Base-by-base conservation (phyloP, 2,797 vertebrate species). In the Tokudaia tokunoshimensis region DNA sequence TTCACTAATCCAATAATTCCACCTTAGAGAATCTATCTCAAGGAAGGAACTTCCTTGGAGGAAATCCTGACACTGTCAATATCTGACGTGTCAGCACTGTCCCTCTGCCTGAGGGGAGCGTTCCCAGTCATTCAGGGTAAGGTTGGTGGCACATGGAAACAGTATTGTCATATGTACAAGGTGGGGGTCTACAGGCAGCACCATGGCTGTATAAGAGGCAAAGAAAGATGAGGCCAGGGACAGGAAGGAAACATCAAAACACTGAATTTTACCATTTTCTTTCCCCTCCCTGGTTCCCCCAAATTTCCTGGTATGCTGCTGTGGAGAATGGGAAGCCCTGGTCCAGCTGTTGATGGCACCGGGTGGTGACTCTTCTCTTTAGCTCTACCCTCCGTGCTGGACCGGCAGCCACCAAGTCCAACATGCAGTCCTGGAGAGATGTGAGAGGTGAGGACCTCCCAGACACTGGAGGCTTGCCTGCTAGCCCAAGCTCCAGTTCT, bases 151-250 rank as follows among this genome's bases (percentile, higher is more conserved):
- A 70, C 0, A 0, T 29, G 52, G 81, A 10, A 5, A 24, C 1
- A 47, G 61, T 47, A 1, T 2, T 0, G n/a, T n/a, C 2, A 0
- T 0, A 34, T 6, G 20, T 3, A 37, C 37, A n/a, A 3, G 0
- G 9, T 1, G 7, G 5, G 1, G 5, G 0, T 19, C 11, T 19
- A 67, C 78, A 52, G 65, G n/a, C 3, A 31, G 41, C 0, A 13
- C 22, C 59, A 12, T 31, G n/a, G 29, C 22, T 22, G 3, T 0
- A 57, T 19, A 47, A 83, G 83, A 59, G 8, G 63, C 41, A 29
- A 67, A 89, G 61, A 61, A 89, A 44, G 22, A 9, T 6, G 0
- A 3, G 37, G n/a, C 6, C 1, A 0, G 10, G 31, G 3, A 34
- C 44, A 8, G 4, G 20, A n/a, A 70, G 61, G 89, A 65, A 52